phyloP scores from a whole-genome alignment of 1,140 invertebrate species.

The Brachionus sp. region DNA sequence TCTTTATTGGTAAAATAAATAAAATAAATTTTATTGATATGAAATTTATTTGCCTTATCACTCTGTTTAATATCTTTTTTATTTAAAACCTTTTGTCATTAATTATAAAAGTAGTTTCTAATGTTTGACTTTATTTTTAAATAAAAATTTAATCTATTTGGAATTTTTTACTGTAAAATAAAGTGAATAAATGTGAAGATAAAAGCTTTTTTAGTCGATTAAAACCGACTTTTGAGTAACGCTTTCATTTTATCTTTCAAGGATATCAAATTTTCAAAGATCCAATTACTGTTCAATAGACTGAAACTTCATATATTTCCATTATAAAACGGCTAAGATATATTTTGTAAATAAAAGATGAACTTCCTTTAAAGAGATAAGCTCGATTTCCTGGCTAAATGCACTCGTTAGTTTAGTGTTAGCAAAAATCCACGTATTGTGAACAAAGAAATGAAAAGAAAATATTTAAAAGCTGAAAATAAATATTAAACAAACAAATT shows the following conservation, averaged over 20 bases:
- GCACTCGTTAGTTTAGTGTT: neutral
- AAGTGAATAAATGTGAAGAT: neutral
- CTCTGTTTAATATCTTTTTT: neutral
- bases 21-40: neutral
- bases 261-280: neutral
- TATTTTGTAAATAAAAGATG: conserved; percentile 6
- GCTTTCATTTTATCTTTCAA: neutral
- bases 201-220: neutral
- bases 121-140: neutral
- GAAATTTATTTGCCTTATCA: neutral
- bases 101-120: neutral
- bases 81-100: neutral
- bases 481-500: conserved; percentile 7
- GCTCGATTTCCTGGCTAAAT: neutral
- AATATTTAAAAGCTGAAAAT: conserved; percentile 6
- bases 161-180: neutral
- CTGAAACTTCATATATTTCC: neutral
- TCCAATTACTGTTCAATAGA: neutral
- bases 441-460: conserved; percentile 3
- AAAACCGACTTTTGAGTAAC: neutral
- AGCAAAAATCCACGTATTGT: neutral
- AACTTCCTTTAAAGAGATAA: conserved; percentile 3
- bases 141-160: neutral
- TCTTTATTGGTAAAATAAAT: neutral
- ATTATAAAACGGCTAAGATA: neutral